Percentiles rank a stretch among this genome's conserved stretches.
Conservation (phyloP, 2,888 invertebrate genomes). For the Rosalia funebris region DNA sequence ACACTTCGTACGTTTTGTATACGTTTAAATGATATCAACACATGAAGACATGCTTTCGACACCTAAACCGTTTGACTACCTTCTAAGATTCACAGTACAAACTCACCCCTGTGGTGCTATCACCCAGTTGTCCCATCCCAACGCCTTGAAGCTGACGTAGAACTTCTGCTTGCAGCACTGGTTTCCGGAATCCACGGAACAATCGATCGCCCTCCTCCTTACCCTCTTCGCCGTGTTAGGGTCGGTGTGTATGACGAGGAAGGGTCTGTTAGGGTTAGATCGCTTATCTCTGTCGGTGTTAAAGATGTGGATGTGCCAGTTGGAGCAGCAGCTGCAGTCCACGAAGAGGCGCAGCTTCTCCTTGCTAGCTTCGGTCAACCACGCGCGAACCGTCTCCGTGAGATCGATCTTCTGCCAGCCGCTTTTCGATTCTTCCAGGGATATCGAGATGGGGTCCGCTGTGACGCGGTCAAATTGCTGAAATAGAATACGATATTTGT, state of each 20-base stretch:
- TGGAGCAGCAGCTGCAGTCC: constrained; percentile 87
- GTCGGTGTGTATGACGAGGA: constrained; percentile 84
- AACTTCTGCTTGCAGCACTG: constrained; percentile 87
- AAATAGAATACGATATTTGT: too few relatives aligned
- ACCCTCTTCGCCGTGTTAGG: constrained; percentile 76
- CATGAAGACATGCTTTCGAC: too few relatives aligned
- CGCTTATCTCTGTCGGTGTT: constrained; percentile 56
- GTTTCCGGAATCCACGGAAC: constrained; percentile 71
- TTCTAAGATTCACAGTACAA: too few relatives aligned
- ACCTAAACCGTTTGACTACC: too few relatives aligned
- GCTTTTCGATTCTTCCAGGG: constrained; percentile 69
- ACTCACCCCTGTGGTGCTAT: constrained; percentile 65
- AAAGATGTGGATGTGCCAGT: constrained; percentile 76
- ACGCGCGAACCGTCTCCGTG: constrained; percentile 79
- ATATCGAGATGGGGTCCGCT: constrained; percentile 64
- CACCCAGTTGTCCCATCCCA: constrained; percentile 97
- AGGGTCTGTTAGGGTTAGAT: constrained; percentile 77
- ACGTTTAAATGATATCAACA: too few relatives aligned
- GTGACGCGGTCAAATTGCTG: constrained; percentile 71
- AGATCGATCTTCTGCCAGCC: constrained; percentile 92
- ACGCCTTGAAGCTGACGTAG: constrained; percentile 89
- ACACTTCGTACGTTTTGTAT: too few relatives aligned
- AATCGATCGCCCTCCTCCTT: constrained; percentile 85
- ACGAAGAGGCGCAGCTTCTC: constrained; percentile 81
- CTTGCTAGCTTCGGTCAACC: constrained; percentile 68